Evolutionary conservation across 23 tunicate species (phyloP).

Genomic region (Styela plicata): DNA sequence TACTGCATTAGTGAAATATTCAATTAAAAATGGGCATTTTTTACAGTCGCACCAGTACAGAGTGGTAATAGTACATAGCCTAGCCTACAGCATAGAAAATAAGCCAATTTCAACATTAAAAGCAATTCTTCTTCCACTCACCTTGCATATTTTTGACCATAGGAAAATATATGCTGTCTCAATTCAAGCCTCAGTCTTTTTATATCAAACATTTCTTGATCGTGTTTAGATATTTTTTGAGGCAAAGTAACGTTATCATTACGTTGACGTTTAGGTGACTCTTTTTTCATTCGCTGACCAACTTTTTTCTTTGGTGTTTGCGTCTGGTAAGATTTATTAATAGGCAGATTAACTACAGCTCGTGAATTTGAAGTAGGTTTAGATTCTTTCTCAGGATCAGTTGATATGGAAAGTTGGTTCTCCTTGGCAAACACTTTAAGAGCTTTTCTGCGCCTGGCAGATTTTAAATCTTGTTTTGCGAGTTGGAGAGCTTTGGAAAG

Average conservation of each 20-base stretch:
- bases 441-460: constrained; percentile 18
- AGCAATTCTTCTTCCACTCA: no score
- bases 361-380: not conserved
- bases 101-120: no score
- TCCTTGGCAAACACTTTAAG: not conserved
- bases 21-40: no score
- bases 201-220: constrained; percentile 11
- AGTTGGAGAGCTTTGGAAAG: constrained; percentile 26
- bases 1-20: no score
- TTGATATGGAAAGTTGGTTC: not conserved
- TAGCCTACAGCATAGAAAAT: no score
- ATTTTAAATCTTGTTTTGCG: constrained; percentile 28
- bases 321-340: not conserved
- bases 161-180: not conserved
- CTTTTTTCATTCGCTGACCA: not conserved
- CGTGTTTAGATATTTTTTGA: not conserved
- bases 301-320: not conserved
- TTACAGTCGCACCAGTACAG: no score
- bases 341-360: not conserved
- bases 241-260: not conserved
- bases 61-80: no score
- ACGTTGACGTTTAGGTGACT: not conserved
- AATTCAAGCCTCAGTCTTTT: constrained; percentile 7
- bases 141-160: not conserved
- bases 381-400: not conserved